Conservation (phyloP, 2,113 vertebrate species). For the Pterophyllum scalare region DNA sequence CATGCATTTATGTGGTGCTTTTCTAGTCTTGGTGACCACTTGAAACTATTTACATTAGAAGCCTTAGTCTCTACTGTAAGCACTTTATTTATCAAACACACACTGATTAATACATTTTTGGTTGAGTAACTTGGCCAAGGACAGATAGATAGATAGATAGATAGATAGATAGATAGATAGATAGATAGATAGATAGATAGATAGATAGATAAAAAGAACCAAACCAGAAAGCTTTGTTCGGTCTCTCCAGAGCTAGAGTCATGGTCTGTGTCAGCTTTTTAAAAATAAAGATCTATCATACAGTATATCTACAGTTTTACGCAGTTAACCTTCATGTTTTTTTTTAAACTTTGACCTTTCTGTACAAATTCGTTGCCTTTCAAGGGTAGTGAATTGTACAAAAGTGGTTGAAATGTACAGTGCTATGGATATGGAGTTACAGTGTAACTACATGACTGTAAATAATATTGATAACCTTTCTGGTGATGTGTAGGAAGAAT, state of each 20-base stretch:
- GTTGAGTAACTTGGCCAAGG: not conserved
- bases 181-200: too few species aligned
- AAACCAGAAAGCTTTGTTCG: not conserved
- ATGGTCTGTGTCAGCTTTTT: not conserved
- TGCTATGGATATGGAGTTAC: not conserved
- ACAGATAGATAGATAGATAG: not conserved
- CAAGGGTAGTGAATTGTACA: rapidly evolving
- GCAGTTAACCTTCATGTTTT: rapidly evolving
- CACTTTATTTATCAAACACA: not conserved
- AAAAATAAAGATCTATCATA: not conserved
- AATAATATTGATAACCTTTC: not conserved
- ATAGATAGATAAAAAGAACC: too few species aligned
- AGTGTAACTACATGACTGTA: not conserved
- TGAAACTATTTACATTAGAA: not conserved
- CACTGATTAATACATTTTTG: not conserved
- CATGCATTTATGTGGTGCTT: not conserved
- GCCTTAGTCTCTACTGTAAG: not conserved
- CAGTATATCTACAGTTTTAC: not conserved
- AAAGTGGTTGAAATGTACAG: rapidly evolving
- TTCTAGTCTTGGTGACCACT: not conserved
- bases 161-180: too few species aligned
- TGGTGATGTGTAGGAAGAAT: not conserved
- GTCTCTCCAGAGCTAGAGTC: not conserved
- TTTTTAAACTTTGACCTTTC: too few species aligned
- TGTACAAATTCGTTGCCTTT: too few species aligned